Conservation (phyloP, 1,140 invertebrate species). For the Listronotus oregonensis region DNA sequence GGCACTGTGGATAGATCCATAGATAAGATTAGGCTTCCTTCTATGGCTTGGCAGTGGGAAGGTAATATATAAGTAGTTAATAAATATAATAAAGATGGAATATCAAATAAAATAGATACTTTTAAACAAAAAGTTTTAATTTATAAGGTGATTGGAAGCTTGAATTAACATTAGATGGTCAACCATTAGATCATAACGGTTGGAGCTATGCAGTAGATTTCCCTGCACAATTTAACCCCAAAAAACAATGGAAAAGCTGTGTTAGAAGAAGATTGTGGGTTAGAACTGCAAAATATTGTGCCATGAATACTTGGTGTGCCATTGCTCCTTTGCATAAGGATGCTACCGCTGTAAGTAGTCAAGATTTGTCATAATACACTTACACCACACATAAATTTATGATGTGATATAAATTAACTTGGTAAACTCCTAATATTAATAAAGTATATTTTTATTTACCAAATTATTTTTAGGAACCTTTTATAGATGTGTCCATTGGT, state of each 20-base stretch:
- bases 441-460: background rate
- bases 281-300: constrained; percentile 82
- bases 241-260: constrained; percentile 89
- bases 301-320: constrained; percentile 89
- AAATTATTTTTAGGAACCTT: constrained; percentile 67
- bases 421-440: no score
- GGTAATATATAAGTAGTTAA: constrained; percentile 67
- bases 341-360: constrained; percentile 69
- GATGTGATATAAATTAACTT: no score
- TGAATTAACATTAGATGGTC: constrained; percentile 84
- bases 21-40: constrained; percentile 82
- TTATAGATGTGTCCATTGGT: constrained; percentile 84
- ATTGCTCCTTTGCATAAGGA: constrained; percentile 87
- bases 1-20: constrained; percentile 77
- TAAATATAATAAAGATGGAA: background rate
- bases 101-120: background rate
- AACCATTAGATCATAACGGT: constrained; percentile 85
- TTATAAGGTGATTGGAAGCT: constrained; percentile 78
- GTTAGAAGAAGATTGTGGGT: constrained; percentile 89
- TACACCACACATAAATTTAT: no score
- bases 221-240: constrained; percentile 78
- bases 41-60: constrained; percentile 92
- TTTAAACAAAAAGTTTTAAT: background rate
- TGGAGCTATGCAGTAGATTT: constrained; percentile 96
- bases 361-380: no score